Evolutionary conservation across 1,140 invertebrate genomes (phyloP).

Genomic region (Rhopalosiphum padi): DNA sequence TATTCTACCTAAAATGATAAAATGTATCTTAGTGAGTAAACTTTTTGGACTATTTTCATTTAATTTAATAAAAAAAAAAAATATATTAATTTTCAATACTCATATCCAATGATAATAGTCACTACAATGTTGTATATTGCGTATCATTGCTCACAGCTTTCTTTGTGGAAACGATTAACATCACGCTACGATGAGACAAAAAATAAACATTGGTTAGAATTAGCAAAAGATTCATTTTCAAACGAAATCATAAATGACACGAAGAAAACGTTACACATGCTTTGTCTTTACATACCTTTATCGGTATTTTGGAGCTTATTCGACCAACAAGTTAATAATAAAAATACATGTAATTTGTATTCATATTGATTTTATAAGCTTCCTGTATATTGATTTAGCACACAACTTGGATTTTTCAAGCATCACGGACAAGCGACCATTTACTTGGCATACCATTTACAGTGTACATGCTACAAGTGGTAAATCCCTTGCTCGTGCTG

Average conservation of each 20-base stretch:
- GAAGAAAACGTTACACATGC: slow-evolving; percentile 74
- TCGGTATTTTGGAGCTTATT: slow-evolving; percentile 89
- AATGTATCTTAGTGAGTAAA: slow-evolving; percentile 30
- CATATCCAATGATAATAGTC: background rate
- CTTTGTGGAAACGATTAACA: slow-evolving; percentile 12
- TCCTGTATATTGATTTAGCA: background rate
- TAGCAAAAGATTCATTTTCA: slow-evolving; percentile 75
- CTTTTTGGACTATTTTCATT: background rate
- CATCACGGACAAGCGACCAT: slow-evolving; percentile 75
- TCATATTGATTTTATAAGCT: background rate
- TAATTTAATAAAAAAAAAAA: background rate
- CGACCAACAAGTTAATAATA: slow-evolving; percentile 74
- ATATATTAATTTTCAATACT: background rate
- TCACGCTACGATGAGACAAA: too few relatives aligned
- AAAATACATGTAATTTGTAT: background rate
- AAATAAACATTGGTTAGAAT: slow-evolving; percentile 78
- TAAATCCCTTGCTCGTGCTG: slow-evolving; percentile 87
- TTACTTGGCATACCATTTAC: slow-evolving; percentile 68
- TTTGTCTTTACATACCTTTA: slow-evolving; percentile 80
- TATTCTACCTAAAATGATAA: slow-evolving; percentile 22
- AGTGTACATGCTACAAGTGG: slow-evolving; percentile 80
- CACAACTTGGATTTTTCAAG: slow-evolving; percentile 57
- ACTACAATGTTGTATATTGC: background rate
- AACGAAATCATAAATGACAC: slow-evolving; percentile 74
- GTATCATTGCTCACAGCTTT: background rate